Conservation (phyloP, 1,140 invertebrate genomes). For the Phymorhynchus buccinoides region DNA sequence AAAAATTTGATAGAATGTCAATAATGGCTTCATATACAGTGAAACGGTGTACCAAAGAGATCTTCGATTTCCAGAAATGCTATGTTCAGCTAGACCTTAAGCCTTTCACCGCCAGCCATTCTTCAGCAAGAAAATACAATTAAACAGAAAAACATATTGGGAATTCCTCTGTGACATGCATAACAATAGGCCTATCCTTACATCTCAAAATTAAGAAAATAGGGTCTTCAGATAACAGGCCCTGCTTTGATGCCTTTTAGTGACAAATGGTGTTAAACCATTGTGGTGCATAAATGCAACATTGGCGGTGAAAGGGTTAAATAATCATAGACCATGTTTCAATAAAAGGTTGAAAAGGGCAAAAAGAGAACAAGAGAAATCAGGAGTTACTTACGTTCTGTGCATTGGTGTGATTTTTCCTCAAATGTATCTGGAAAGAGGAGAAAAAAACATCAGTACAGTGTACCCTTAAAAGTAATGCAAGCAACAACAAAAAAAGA, state of each 20-base stretch:
- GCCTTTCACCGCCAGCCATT: too few species aligned
- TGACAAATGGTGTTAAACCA: too few species aligned
- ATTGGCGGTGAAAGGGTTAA: too few species aligned
- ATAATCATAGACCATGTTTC: not conserved
- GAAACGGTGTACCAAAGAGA: not conserved
- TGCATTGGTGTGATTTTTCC: slow-evolving; percentile 11
- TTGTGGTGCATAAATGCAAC: too few species aligned
- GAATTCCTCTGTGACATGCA: too few species aligned
- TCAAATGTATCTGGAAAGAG: slow-evolving; percentile 5
- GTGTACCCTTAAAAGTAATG: not conserved
- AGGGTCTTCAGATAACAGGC: too few species aligned
- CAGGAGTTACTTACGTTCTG: not conserved
- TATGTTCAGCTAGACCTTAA: not conserved
- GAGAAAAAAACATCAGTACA: not conserved
- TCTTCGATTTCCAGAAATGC: not conserved
- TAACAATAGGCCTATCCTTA: too few species aligned
- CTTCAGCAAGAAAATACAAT: too few species aligned
- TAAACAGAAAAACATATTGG: too few species aligned
- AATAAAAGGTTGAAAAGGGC: not conserved
- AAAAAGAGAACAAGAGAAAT: too few species aligned
- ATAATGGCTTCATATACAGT: not conserved
- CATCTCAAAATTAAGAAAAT: too few species aligned
- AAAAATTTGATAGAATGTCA: not conserved
- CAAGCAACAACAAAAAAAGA: not conserved
- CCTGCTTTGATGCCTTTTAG: too few species aligned